A percentile compares a stretch with the other conserved stretches of the same genome.
phyloP scores from a whole-genome alignment of 2,888 invertebrate species.

The Oscheius onirici region DNA sequence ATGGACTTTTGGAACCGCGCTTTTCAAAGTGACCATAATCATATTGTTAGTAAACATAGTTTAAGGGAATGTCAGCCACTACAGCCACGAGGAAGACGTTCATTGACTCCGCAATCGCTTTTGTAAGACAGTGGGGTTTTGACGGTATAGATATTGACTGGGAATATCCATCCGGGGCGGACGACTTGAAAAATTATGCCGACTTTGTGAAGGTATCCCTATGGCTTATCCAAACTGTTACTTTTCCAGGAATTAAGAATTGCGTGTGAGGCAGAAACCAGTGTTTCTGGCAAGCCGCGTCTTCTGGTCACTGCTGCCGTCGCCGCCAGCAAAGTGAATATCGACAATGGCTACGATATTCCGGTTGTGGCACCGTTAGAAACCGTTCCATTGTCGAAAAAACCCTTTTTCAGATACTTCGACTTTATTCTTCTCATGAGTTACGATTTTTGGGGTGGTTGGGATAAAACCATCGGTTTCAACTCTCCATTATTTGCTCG shows the following conservation, averaged over 20 bases:
- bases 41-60: neutral
- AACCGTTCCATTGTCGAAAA: neutral
- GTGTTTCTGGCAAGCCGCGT: conserved; percentile 70
- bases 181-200: conserved; percentile 68
- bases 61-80: conserved; percentile 66
- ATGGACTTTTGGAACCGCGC: conserved; percentile 89
- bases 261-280: conserved; percentile 60
- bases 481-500: conserved; percentile 61
- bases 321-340: conserved; percentile 90
- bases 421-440: conserved; percentile 66
- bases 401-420: conserved; percentile 40
- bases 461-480: conserved; percentile 55
- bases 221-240: neutral
- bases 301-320: conserved; percentile 84
- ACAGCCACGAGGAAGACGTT: conserved; percentile 73
- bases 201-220: conserved; percentile 61
- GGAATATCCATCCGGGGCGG: conserved; percentile 74
- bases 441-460: conserved; percentile 65
- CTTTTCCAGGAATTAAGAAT: conserved; percentile 61
- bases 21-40: conserved; percentile 48
- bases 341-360: conserved; percentile 86
- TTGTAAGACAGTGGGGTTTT: conserved; percentile 70
- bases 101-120: conserved; percentile 75
- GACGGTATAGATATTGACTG: conserved; percentile 73
- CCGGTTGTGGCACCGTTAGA: conserved; percentile 68